Evolutionary conservation across 1,140 invertebrate genomes (phyloP).

Genomic region (Drosophila truncata): DNA sequence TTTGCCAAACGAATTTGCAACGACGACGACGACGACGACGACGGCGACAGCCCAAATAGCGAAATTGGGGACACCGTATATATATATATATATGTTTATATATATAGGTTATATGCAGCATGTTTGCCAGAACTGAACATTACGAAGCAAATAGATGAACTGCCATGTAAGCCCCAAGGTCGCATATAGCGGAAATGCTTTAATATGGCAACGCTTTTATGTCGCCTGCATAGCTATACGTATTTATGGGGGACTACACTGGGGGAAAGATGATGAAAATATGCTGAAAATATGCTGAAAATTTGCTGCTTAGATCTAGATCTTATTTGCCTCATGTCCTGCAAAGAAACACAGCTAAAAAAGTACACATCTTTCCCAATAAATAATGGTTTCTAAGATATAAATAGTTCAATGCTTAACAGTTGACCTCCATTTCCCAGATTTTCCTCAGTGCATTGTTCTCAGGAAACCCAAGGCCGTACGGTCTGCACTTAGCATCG

Average conservation of each 20-base stretch:
- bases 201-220: slow-evolving; percentile 10
- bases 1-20: slow-evolving; percentile 46
- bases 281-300: not conserved
- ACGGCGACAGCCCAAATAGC: slow-evolving; percentile 19
- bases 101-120: not conserved
- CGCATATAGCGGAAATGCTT: slow-evolving; percentile 19
- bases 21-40: slow-evolving; percentile 14
- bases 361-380: not conserved
- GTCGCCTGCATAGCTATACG: not conserved
- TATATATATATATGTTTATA: not conserved
- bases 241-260: not conserved
- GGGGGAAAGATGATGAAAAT: not conserved
- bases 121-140: slow-evolving; percentile 18
- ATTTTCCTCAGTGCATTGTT: slow-evolving; percentile 31
- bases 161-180: slow-evolving; percentile 27
- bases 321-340: not conserved
- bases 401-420: not conserved
- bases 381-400: not conserved
- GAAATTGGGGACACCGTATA: slow-evolving; percentile 28
- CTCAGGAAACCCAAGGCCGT: slow-evolving; percentile 36
- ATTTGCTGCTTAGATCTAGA: too few species aligned
- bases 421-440: not conserved
- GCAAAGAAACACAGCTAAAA: not conserved
- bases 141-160: slow-evolving; percentile 18
- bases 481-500: slow-evolving; percentile 28